Evolutionary conservation across 2,113 vertebrate species (phyloP).

Genomic region (Macrotis lagotis): DNA sequence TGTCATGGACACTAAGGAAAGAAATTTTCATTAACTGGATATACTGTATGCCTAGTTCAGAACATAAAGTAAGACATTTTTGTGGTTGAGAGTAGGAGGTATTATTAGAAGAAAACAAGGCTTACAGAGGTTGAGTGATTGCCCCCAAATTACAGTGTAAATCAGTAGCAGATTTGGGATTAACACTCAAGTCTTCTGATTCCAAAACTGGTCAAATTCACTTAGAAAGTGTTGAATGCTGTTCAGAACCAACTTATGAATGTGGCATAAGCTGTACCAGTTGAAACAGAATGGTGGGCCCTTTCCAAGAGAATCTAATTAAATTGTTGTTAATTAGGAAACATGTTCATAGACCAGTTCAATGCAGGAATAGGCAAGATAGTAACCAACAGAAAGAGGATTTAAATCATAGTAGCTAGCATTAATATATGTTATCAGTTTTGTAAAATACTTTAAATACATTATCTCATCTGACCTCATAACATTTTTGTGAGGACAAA

Average conservation of each 20-base stretch:
- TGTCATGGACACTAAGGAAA: background rate
- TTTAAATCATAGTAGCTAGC: background rate
- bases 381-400: background rate
- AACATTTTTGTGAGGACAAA: background rate
- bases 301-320: background rate
- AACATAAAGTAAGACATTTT: background rate
- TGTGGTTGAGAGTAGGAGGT: background rate
- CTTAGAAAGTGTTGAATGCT: background rate
- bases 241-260: background rate
- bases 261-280: background rate
- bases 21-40: background rate
- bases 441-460: background rate
- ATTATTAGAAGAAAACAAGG: background rate
- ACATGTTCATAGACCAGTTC: no score
- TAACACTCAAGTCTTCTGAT: background rate
- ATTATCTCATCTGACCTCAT: background rate
- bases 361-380: background rate
- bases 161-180: background rate
- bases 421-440: background rate
- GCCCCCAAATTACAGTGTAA: background rate
- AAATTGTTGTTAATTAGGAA: conserved; percentile 1
- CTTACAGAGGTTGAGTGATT: background rate
- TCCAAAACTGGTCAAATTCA: background rate
- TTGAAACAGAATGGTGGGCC: background rate
- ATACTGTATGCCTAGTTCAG: no score